Base-by-base conservation (phyloP, 2,888 invertebrate species). In the Chloromyia formosa region DNA sequence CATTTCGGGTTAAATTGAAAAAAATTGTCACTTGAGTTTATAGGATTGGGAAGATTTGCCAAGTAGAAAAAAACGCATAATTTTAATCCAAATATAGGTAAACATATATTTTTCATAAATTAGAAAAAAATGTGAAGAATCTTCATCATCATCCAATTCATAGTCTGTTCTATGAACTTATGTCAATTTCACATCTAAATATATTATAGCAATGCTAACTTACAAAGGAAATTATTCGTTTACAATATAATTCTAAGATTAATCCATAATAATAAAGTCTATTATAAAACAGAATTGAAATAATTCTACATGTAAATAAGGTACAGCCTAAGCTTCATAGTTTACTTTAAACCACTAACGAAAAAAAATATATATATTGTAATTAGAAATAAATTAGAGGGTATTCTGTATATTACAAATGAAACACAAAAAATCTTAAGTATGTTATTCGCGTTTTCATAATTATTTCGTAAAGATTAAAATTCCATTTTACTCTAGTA, bases 81-180 rank as follows among this genome's bases (percentile, higher is more conserved):
- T 16, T 42, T 64, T 42, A 54, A 58, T 66, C 71, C 56, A 71
- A 71, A 71, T 71, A 27, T 58, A 56, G 27, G 42, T 71, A 35
- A 35, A 71, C 16, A 64, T 71, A 58, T 71, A 71, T 71, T 58
- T 69, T 40, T 71, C 56, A 71, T 58, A 71, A 71, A 71, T 69
- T 18, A 71, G 49, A 71, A 58, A 56, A 18, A 62, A 58, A 58
- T 18, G 18, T n/a, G 3, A 2, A 35, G 27, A 35, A 35, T 35
- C 3, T 35, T 35, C 27, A 35, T 35, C 27, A 66, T 66, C 20
- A 35, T 71, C 71, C 71, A 71, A 42, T 71, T 71, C 71, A 40
- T 18, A 71, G 20, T 20, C 4, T 10, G 10, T 49, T 71, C 58
- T 14, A 58, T 71, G 56, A 71, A 71, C 22, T 56, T 54, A 23